phyloP scores from a whole-genome alignment of 1,140 invertebrate genomes.

The Drosophila persimilis region DNA sequence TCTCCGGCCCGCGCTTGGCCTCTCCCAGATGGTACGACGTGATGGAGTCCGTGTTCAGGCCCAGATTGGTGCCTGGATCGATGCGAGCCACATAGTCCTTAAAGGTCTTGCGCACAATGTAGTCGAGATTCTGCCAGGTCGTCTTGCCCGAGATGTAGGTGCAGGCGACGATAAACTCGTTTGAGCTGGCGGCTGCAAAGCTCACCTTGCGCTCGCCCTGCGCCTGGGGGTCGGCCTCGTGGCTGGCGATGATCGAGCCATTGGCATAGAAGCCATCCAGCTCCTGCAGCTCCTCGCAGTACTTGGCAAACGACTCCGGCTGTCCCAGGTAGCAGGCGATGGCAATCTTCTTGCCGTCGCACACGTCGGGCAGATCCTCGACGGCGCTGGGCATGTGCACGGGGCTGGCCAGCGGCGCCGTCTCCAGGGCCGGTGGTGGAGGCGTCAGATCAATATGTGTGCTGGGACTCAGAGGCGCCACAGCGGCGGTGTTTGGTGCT shows the following conservation, averaged over 20 bases:
- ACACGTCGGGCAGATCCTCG: conserved; percentile 88
- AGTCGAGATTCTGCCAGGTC: conserved; percentile 97
- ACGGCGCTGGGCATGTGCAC: conserved; percentile 83
- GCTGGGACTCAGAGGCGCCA: conserved; percentile 67
- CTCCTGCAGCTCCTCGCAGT: conserved; percentile 86
- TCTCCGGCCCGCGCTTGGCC: conserved; percentile 88
- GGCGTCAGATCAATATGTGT: conserved; percentile 81
- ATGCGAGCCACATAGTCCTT: conserved; percentile 97
- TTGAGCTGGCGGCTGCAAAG: conserved; percentile 80
- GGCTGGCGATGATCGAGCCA: conserved; percentile 57
- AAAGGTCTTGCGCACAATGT: conserved; percentile 94
- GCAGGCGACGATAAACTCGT: conserved; percentile 91
- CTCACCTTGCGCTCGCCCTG: conserved; percentile 79
- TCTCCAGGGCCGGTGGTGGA: conserved; percentile 75
- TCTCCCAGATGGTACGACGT: conserved; percentile 96
- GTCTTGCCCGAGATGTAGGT: conserved; percentile 96
- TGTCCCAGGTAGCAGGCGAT: conserved; percentile 93
- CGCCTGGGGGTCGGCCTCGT: conserved; percentile 82
- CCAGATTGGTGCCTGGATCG: conserved; percentile 95
- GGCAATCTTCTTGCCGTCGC: conserved; percentile 93
- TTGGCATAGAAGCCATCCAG: conserved; percentile 84
- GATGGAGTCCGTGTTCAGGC: conserved; percentile 94
- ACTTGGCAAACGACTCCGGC: conserved; percentile 90
- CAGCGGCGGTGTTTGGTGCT: conserved; percentile 34
- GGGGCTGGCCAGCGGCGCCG: conserved; percentile 62